Base-by-base conservation (phyloP, 2,797 vertebrate species). In the Sylvia borin region DNA sequence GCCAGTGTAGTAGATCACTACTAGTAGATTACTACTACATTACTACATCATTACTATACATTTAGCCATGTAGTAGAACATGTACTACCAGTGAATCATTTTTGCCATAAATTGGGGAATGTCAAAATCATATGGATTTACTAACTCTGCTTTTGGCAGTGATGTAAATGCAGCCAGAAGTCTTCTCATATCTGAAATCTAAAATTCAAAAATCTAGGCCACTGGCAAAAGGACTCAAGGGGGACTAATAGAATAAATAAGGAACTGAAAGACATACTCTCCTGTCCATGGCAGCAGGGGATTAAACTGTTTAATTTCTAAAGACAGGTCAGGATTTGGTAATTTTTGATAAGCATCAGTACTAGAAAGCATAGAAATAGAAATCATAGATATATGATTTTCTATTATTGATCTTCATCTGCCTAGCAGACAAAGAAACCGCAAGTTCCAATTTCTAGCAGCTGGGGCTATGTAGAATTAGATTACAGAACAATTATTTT, bases 301-400 rank as follows among this genome's bases (percentile, higher is more conserved):
- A 74, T 71, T 73, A 92, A 96, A 70, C 15, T 32, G n/a, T 11
- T 82, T 60, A 26, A 84, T 54, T 87, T 95, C 80, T 77, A 90
- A 95, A 43, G 32, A 19, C 73, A 82, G 29, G 42, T 76, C 65
- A 89, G 42, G 22, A 81, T 90, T 78, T 82, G 25, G 87, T 93
- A 2, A 65, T 79, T 73, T 90, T n/a, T 76, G 60, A 85, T 87
- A 91, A 61, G 25, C 61, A 93, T 70, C 71, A 67, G 21, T 51
- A 76, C 2, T 10, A 82, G 51, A 89, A 92, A 91, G 45, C 40
- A n/a, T n/a, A n/a, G n/a, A n/a, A n/a, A n/a, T n/a, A n/a, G n/a
- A n/a, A n/a, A n/a, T n/a, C n/a, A n/a, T n/a, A n/a, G 50, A 94
- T 95, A 95, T 95, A 53, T 91, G 83, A 89, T 87, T 94, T 94